These are phyloP conservation scores for Calliopsis andreniformis DNA, from an alignment of 1,140 invertebrate genomes.

Conservation along the genomic window DNA sequence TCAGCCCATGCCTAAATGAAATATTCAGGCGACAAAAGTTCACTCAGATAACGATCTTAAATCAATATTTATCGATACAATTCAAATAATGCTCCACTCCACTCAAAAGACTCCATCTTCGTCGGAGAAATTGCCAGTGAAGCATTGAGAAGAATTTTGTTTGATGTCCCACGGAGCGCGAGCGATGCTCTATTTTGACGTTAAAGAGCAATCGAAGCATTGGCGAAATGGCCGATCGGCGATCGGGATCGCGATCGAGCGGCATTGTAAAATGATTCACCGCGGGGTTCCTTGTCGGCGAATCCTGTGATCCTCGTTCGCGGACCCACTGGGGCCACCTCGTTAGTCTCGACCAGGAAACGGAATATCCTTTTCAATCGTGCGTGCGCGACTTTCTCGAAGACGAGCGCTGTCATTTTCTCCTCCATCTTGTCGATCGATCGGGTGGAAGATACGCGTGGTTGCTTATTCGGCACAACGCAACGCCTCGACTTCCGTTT, in stretches of 20 bases:
- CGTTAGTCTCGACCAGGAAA: constrained; percentile 69
- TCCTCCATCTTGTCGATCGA: neutral
- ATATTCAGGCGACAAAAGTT: too few relatives aligned
- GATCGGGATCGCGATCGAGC: constrained; percentile 56
- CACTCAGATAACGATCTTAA: too few relatives aligned
- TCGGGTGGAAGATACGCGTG: constrained; percentile 13
- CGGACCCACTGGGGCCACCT: constrained; percentile 62
- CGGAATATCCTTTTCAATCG: constrained; percentile 51
- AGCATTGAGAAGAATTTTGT: constrained; percentile 24
- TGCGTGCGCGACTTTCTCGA: constrained; percentile 34
- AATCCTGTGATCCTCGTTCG: constrained; percentile 64
- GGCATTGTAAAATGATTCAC: constrained; percentile 70
- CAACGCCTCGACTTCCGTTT: neutral
- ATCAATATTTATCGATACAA: too few relatives aligned
- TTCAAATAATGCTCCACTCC: too few relatives aligned
- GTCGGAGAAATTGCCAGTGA: constrained; percentile 25
- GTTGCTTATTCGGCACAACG: neutral
- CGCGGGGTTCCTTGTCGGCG: constrained; percentile 65
- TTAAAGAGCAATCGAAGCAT: constrained; percentile 43
- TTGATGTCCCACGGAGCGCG: neutral
- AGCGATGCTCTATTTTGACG: constrained; percentile 38
- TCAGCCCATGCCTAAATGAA: too few relatives aligned
- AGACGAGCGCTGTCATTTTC: neutral
- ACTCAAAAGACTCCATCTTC: too few relatives aligned
- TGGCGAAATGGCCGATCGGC: constrained; percentile 25